These are phyloP conservation scores for Podocnemis expansa DNA, from an alignment of 2,113 vertebrate species.

Conservation along the genomic window DNA sequence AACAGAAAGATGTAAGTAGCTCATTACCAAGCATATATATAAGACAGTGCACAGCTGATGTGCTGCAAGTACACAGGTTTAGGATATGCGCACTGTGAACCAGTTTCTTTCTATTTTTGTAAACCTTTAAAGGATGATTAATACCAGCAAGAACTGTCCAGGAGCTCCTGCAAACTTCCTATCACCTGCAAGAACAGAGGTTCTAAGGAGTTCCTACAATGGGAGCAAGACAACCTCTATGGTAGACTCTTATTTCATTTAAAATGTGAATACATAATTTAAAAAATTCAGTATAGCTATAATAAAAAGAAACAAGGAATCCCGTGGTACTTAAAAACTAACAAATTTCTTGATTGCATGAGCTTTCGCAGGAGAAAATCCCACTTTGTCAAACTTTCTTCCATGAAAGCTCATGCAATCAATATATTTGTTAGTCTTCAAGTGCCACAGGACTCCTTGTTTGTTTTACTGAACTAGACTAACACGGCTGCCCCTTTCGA, in stretches of 20 bases:
- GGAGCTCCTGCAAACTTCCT: background rate
- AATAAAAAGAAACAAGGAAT: background rate
- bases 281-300: background rate
- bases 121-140: background rate
- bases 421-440: too few relatives aligned
- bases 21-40: rapidly evolving
- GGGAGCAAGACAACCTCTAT: background rate
- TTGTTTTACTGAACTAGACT: too few relatives aligned
- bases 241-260: background rate
- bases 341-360: too few relatives aligned
- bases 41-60: background rate
- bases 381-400: too few relatives aligned
- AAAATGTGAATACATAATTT: rapidly evolving
- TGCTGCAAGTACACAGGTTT: background rate
- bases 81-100: background rate
- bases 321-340: too few relatives aligned
- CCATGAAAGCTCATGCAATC: too few relatives aligned
- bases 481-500: too few relatives aligned
- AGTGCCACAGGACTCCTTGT: too few relatives aligned
- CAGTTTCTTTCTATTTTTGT: background rate
- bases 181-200: background rate
- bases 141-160: background rate
- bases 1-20: background rate
- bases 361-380: too few relatives aligned
- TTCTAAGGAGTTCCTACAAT: background rate